Evolutionary conservation across 2,888 invertebrate genomes (phyloP).

Genomic region (Phytoseiulus persimilis): DNA sequence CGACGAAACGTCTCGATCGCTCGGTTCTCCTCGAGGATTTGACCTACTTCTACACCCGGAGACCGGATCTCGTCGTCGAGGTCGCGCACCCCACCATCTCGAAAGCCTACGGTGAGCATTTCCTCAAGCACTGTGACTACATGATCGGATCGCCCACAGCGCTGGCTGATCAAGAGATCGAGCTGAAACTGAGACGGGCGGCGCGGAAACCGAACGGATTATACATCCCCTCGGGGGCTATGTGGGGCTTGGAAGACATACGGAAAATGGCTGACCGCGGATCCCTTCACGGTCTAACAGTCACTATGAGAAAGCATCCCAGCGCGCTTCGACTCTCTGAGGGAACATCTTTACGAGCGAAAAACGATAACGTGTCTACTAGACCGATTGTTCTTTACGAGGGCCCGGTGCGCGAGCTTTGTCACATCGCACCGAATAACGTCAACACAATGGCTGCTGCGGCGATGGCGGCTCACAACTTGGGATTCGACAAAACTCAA

Average conservation of each 20-base stretch:
- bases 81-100: constrained; percentile 56
- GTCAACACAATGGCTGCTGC: constrained; percentile 58
- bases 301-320: constrained; percentile 56
- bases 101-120: constrained; percentile 51
- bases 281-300: constrained; percentile 52
- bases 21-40: constrained; percentile 48
- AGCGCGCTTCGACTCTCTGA: constrained; percentile 51
- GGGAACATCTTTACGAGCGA: constrained; percentile 51
- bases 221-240: constrained; percentile 55
- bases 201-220: constrained; percentile 49
- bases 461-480: constrained; percentile 53
- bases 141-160: constrained; percentile 57
- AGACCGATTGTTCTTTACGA: constrained; percentile 52
- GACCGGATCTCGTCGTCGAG: constrained; percentile 54
- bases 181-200: constrained; percentile 49
- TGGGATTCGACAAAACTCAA: constrained; percentile 54
- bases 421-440: constrained; percentile 56
- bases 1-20: constrained; percentile 44
- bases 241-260: constrained; percentile 57
- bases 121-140: constrained; percentile 53
- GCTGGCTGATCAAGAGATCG: constrained; percentile 51
- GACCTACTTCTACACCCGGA: constrained; percentile 45
- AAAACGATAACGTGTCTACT: constrained; percentile 49
- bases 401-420: constrained; percentile 54
- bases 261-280: constrained; percentile 54